Conservation (phyloP, 2,113 vertebrate genomes). For the Crotalus tigris region DNA sequence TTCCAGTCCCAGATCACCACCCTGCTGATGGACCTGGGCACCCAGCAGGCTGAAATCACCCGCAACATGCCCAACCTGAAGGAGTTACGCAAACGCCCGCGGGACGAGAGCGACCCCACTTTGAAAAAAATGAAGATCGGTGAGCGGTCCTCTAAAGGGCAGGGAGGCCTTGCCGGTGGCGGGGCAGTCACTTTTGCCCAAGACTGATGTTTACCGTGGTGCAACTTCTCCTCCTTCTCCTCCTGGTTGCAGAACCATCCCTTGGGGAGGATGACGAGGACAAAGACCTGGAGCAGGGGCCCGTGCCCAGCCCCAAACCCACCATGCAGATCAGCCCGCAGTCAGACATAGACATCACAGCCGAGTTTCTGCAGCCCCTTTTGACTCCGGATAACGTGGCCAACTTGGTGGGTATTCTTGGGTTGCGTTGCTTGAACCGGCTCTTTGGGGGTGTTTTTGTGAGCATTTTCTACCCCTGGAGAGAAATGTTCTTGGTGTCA, state of each 20-base stretch:
- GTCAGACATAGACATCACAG: conserved; percentile 88
- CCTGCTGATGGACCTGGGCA: conserved; percentile 89
- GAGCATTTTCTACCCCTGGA: accelerated
- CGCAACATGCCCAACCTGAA: conserved; percentile 79
- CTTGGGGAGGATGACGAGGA: conserved; percentile 90
- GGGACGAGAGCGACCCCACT: conserved; percentile 77
- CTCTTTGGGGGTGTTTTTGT: neutral
- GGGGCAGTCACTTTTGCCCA: neutral
- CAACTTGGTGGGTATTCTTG: conserved; percentile 76
- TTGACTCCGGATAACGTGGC: conserved; percentile 87
- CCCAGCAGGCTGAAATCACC: conserved; percentile 84
- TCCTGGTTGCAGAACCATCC: conserved; percentile 69
- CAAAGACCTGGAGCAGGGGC: conserved; percentile 80
- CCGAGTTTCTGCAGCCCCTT: conserved; percentile 85
- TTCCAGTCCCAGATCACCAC: conserved; percentile 92
- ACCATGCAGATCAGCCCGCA: conserved; percentile 67
- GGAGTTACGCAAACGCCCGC: conserved; percentile 80
- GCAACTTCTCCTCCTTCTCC: too few relatives aligned
- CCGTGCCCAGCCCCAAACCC: conserved; percentile 65
- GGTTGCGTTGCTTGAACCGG: too few relatives aligned
- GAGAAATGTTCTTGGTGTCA: too few relatives aligned
- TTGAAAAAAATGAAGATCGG: conserved; percentile 91
- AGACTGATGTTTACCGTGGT: neutral
- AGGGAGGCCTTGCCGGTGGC: neutral
- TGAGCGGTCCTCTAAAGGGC: conserved; percentile 51